Conservation (phyloP, 2,113 vertebrate species). For the Thinocorus orbignyianus region DNA sequence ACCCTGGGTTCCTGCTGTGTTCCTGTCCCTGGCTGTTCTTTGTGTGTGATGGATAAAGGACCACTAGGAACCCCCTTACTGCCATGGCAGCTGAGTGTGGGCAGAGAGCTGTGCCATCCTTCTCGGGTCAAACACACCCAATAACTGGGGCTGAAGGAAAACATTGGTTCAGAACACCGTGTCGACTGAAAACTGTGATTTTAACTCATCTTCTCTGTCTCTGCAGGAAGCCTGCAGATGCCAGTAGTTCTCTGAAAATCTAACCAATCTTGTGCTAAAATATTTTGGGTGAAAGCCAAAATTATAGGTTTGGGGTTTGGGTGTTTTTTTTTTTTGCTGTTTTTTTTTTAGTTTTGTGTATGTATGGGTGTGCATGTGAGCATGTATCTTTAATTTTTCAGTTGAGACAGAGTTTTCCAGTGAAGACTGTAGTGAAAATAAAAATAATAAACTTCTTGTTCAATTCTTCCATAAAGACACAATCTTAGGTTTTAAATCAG, state of each 20-base stretch:
- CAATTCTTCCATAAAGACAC: slow-evolving; percentile 2
- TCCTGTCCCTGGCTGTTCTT: neutral
- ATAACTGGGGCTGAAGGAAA: neutral
- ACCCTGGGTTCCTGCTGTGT: neutral
- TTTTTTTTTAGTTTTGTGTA: neutral
- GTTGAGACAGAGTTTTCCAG: slow-evolving; percentile 2
- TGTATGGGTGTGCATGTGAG: neutral
- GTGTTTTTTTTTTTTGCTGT: no score
- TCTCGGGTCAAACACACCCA: neutral
- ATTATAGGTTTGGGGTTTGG: neutral
- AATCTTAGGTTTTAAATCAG: neutral
- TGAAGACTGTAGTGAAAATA: neutral
- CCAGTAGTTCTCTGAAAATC: neutral
- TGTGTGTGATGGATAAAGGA: neutral
- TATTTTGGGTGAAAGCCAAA: slow-evolving; percentile 9
- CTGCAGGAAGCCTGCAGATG: neutral
- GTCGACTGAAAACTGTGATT: neutral
- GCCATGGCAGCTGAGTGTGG: accelerated
- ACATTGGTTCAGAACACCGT: neutral
- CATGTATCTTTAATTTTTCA: neutral
- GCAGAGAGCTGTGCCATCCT: neutral
- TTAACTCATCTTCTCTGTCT: neutral
- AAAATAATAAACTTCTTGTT: neutral
- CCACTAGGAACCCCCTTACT: neutral
- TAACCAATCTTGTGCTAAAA: neutral